phyloP scores from a whole-genome alignment of 2,113 vertebrate genomes.

The Ceuthmochares aereus region DNA sequence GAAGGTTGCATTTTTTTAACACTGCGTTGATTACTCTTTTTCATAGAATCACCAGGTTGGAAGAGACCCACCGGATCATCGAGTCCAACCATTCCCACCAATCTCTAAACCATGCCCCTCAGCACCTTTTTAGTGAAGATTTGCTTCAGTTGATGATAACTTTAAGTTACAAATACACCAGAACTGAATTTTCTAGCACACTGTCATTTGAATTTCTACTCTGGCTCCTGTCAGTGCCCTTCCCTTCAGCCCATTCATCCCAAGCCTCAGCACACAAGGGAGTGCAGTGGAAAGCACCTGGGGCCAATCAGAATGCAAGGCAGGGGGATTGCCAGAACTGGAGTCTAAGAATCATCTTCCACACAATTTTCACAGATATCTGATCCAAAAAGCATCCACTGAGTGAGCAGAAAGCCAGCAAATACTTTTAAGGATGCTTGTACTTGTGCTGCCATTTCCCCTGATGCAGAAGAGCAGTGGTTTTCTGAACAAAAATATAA shows the following conservation, averaged over 20 bases:
- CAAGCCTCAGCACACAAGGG: not conserved
- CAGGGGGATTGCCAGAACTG: not conserved
- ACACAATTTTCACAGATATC: not conserved
- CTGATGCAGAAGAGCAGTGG: not conserved
- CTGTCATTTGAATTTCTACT: not conserved
- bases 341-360: not conserved
- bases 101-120: too few species aligned
- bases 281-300: fast-evolving
- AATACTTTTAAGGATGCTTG: not conserved
- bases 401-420: not conserved
- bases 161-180: not conserved
- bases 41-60: too few species aligned
- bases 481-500: not conserved
- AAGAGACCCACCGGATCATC: too few species aligned
- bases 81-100: too few species aligned
- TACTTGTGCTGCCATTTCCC: not conserved
- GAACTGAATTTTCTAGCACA: fast-evolving
- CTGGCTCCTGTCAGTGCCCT: not conserved
- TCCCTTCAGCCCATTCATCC: not conserved
- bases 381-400: not conserved
- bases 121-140: not conserved
- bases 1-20: fast-evolving
- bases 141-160: not conserved
- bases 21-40: fast-evolving
- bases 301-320: fast-evolving